These are phyloP conservation scores for Mythimna loreyi DNA, from an alignment of 2,888 invertebrate species.

Conservation along the genomic window DNA sequence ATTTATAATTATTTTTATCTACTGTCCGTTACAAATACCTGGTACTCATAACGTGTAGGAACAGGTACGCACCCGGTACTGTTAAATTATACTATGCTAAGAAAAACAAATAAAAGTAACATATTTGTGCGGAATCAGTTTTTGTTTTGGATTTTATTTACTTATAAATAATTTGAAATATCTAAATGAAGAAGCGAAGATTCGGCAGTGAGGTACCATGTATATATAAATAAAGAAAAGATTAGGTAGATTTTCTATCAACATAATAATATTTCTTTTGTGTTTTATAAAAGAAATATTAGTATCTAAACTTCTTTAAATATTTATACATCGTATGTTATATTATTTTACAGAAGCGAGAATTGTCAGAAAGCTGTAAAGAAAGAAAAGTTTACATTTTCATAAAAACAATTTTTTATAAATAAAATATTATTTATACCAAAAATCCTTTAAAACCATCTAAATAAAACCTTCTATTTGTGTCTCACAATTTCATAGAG, in stretches of 20 bases:
- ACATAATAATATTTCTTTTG: background rate
- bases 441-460: slow-evolving; percentile 58
- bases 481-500: slow-evolving; percentile 69
- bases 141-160: slow-evolving; percentile 1
- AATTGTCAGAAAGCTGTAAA: slow-evolving; percentile 85
- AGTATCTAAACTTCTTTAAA: slow-evolving; percentile 54
- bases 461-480: slow-evolving; percentile 68
- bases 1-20: too few species aligned
- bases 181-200: slow-evolving; percentile 58
- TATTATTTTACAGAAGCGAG: slow-evolving; percentile 67
- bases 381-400: slow-evolving; percentile 77
- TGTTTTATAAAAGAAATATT: background rate
- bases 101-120: too few species aligned
- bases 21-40: too few species aligned
- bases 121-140: too few species aligned
- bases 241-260: slow-evolving; percentile 73
- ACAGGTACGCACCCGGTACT: too few species aligned
- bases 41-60: too few species aligned
- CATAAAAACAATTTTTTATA: background rate
- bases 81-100: too few species aligned
- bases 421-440: slow-evolving; percentile 15
- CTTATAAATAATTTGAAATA: slow-evolving; percentile 53
- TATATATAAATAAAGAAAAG: slow-evolving; percentile 87
- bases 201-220: slow-evolving; percentile 78
- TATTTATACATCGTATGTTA: slow-evolving; percentile 61